Base-by-base conservation (phyloP, 2,888 invertebrate species). In the Sminthurides aquaticus region DNA sequence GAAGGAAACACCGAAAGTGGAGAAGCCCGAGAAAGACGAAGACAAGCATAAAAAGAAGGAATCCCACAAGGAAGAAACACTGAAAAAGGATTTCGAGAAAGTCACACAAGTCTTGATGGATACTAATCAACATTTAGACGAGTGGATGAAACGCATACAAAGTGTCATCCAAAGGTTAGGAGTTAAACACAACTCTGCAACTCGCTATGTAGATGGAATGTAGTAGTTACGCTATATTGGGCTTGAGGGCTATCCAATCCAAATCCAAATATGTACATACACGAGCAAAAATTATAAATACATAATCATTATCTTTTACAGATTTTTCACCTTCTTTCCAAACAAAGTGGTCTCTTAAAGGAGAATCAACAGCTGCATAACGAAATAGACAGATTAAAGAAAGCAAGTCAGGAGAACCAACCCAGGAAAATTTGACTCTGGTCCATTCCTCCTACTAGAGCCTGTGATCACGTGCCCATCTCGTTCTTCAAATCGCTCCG, bases 311-410 rank as follows among this genome's bases (percentile, higher is more conserved):
- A 43, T 26, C 28, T 48, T 49, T 62, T 65, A 25, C 67, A 75
- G 75, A 75, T 75, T 71, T 75, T 74, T 72, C 70, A 71, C 54
- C 67, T 74, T 22, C 71, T 75, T 67, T 71, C 73, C 67, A 73
- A 72, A 58, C 75, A 75, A 66, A 73, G 72, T 58, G 69, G 70
- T 58, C 70, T 74, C 63, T 29, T 74, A 65, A 75, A 71, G 65
- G 74, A 74, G 67, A 75, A 74, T 60, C 72, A 73, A 52, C 67
- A 61, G 28, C 59, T 74, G 25, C 70, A 71, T 49, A 70, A 68
- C 60, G 72, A 75, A 68, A 60, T 72, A 28, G 58, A 70, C 15
- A 59, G 66, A 28, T 60, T 70, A 20, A 71, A 71, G 64, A n/a
- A n/a, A n/a, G n/a, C n/a, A n/a, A n/a, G n/a, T n/a, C n/a, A n/a